Conservation (phyloP, 2,797 vertebrate genomes). For the Xenopus petersii region DNA sequence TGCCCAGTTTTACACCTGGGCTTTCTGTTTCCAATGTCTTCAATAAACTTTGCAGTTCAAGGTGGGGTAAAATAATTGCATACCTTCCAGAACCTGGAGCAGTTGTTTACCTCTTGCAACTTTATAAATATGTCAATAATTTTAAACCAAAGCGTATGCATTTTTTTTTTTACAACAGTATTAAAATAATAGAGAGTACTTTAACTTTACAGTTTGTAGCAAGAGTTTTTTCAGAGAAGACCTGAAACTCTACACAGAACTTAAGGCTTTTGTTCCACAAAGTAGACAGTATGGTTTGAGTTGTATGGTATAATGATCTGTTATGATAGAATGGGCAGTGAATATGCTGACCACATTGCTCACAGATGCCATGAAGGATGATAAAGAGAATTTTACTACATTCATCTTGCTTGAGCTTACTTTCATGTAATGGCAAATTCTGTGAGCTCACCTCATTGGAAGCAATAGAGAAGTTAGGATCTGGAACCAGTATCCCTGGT, state of each 20-base stretch:
- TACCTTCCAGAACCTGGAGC: too few species aligned
- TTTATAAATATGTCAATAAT: too few species aligned
- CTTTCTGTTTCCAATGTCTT: too few species aligned
- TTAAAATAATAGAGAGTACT: too few species aligned
- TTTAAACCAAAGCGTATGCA: too few species aligned
- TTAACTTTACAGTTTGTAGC: too few species aligned
- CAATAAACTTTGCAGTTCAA: too few species aligned
- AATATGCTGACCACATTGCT: constrained; percentile 43
- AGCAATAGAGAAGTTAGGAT: constrained; percentile 51
- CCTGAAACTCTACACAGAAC: background rate
- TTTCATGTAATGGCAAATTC: constrained; percentile 48
- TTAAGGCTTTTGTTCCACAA: constrained; percentile 44
- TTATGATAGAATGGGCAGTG: constrained; percentile 44
- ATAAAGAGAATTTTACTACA: constrained; percentile 41
- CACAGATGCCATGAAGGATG: constrained; percentile 49
- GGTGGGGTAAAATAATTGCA: too few species aligned
- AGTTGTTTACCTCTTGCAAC: too few species aligned
- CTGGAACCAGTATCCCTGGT: constrained; percentile 42
- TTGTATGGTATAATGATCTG: constrained; percentile 43
- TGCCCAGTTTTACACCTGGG: too few species aligned
- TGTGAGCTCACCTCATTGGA: constrained; percentile 49
- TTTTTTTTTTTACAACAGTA: too few species aligned
- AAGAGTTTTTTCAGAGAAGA: too few species aligned
- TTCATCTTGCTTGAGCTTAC: constrained; percentile 44
- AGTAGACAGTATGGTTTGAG: constrained; percentile 16